Evolutionary conservation across 1,140 invertebrate genomes (phyloP).

Genomic region (Drosophila burlai): DNA sequence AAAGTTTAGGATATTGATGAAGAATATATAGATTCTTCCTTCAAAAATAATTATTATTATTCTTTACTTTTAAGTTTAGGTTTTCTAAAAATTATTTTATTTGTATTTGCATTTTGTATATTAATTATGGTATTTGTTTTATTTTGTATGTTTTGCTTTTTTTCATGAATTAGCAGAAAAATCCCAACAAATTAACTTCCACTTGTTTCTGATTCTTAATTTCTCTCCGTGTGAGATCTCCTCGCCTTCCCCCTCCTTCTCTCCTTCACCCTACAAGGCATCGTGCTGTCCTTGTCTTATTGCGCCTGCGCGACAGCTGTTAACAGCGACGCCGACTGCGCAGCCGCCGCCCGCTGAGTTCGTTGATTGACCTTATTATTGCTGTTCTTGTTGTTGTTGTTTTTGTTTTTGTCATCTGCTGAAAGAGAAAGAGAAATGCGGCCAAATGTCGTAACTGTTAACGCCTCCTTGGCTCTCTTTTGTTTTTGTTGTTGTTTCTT

Average conservation of each 20-base stretch:
- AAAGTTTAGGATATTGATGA: not conserved
- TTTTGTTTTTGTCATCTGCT: slow-evolving; percentile 5
- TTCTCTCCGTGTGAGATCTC: slow-evolving; percentile 4
- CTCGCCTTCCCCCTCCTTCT: not conserved
- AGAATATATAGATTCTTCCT: too few species aligned
- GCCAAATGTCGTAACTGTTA: slow-evolving; percentile 70
- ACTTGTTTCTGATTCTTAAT: not conserved
- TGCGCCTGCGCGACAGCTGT: slow-evolving; percentile 73
- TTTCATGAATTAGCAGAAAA: not conserved
- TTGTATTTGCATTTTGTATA: not conserved
- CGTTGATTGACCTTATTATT: slow-evolving; percentile 82
- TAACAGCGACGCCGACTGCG: slow-evolving; percentile 52
- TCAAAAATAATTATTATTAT: too few species aligned
- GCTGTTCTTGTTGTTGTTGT: slow-evolving; percentile 19
- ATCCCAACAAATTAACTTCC: not conserved
- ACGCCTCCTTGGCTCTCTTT: slow-evolving; percentile 10
- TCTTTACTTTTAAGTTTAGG: too few species aligned
- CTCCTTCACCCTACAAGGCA: not conserved
- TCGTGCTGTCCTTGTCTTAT: slow-evolving; percentile 6
- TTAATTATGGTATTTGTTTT: not conserved
- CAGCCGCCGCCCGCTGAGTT: slow-evolving; percentile 69
- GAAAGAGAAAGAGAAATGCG: slow-evolving; percentile 44
- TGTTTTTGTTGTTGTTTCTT: slow-evolving; percentile 10
- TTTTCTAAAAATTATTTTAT: not conserved
- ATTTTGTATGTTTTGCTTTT: not conserved